Base-by-base conservation (phyloP, 2,113 vertebrate genomes). In the Sylvia atricapilla region DNA sequence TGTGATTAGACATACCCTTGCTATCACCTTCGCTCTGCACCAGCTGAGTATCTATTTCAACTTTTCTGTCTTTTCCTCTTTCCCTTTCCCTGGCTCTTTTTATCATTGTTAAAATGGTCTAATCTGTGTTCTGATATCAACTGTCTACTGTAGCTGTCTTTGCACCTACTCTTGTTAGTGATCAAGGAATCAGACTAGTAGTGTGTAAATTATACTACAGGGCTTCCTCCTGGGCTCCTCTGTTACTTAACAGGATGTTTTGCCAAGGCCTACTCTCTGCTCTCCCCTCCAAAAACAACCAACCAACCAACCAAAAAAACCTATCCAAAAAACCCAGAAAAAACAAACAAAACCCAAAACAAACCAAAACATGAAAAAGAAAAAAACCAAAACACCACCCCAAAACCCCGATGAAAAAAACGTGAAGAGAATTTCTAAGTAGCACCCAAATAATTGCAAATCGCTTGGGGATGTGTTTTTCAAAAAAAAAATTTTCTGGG, bases 391-490 rank as follows among this genome's bases (percentile, higher is more conserved):
- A 24, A 15, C n/a, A 4, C 1, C 37, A 37, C 37, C 37, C 14
- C n/a, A 11, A 43, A 44, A 62, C 1, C 8, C 21, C 1, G 0
- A 24, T 46, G 8, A 10, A 81, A 72, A 72, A 73, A 56, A 22
- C 1, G 19, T 13, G 10, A 67, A 74, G 16, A 50, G 9, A 84
- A 35, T n/a, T 76, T 3, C 11, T 49, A 75, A 9, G 23, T 75
- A 78, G 25, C 9, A 64, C 4, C 13, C 59, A 33, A 80, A 46
- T 43, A 80, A 62, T 30, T 81, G 14, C 20, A 79, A 82, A n/a
- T 46, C 52, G 2, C 7, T 19, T 47, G 31, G 4, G 12, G 15
- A 30, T 0, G 0, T 53, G 2, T 24, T 80, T 79, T 79, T 52
- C 1, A 59, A 35, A 62, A 58, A 58, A 0, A 0, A n/a, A 10